These are phyloP conservation scores for Dicyrtomina minuta DNA, from an alignment of 2,888 invertebrate species.

Conservation along the genomic window DNA sequence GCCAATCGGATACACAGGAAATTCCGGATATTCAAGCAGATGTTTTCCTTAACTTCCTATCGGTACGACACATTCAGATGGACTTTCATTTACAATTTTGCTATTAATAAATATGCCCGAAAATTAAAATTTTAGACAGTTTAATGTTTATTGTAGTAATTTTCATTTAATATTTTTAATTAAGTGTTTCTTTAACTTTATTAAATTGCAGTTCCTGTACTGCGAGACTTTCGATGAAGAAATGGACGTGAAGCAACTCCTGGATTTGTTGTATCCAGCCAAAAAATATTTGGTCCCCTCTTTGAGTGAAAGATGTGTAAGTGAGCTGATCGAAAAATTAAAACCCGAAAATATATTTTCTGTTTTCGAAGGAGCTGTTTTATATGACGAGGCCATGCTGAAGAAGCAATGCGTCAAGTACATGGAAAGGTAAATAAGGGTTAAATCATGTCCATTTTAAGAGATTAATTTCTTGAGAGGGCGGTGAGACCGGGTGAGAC, in stretches of 20 bases:
- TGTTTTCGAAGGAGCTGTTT: constrained; percentile 71
- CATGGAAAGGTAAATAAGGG: constrained; percentile 70
- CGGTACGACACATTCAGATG: neutral
- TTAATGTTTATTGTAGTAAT: neutral
- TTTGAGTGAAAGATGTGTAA: constrained; percentile 77
- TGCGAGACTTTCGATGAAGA: constrained; percentile 1
- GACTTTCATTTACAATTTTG: neutral
- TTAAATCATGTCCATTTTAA: too few species aligned
- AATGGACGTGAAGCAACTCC: neutral
- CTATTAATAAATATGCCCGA: neutral
- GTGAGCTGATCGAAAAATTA: constrained; percentile 69
- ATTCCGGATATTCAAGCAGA: neutral
- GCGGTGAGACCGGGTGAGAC: too few species aligned
- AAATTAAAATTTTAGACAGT: neutral
- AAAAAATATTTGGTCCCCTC: constrained; percentile 84
- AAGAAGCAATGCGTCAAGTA: constrained; percentile 76
- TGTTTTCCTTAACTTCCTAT: neutral
- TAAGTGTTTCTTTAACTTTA: too few species aligned
- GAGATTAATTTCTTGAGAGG: neutral
- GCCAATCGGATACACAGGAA: neutral
- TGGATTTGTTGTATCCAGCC: constrained; percentile 61
- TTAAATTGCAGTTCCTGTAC: neutral
- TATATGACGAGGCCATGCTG: constrained; percentile 79
- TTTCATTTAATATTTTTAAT: neutral
- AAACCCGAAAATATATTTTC: constrained; percentile 81